Conservation (phyloP, 2,797 vertebrate species). For the Pogonophryne albipinna region DNA sequence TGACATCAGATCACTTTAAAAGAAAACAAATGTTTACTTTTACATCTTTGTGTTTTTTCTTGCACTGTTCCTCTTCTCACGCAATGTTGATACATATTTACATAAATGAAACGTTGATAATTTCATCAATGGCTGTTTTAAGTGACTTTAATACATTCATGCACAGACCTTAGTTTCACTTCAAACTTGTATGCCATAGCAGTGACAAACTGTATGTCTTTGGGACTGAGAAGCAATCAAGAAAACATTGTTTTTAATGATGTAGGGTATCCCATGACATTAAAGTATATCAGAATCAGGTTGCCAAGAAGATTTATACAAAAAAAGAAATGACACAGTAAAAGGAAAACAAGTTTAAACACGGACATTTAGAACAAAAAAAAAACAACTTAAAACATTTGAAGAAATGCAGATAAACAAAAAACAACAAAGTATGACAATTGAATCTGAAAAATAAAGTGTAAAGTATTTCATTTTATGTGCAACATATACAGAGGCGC, state of each 20-base stretch:
- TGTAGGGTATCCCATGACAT: background rate
- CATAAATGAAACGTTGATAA: background rate
- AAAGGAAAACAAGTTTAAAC: too few relatives aligned
- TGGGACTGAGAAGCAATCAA: background rate
- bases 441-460: background rate
- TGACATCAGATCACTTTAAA: background rate
- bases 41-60: background rate
- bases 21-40: background rate
- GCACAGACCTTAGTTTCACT: background rate
- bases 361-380: too few relatives aligned
- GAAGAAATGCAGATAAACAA: too few relatives aligned
- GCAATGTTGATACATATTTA: background rate
- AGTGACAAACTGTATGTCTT: background rate
- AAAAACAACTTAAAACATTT: too few relatives aligned
- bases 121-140: background rate
- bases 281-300: background rate
- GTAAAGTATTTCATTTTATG: background rate
- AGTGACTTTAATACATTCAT: background rate
- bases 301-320: too few relatives aligned
- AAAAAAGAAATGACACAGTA: too few relatives aligned
- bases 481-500: too few relatives aligned
- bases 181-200: background rate
- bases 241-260: conserved; percentile 2
- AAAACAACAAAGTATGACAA: too few relatives aligned
- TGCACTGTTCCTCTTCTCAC: background rate